These are phyloP conservation scores for Taphrorychus bicolor DNA, from an alignment of 2,888 invertebrate genomes.

Conservation along the genomic window DNA sequence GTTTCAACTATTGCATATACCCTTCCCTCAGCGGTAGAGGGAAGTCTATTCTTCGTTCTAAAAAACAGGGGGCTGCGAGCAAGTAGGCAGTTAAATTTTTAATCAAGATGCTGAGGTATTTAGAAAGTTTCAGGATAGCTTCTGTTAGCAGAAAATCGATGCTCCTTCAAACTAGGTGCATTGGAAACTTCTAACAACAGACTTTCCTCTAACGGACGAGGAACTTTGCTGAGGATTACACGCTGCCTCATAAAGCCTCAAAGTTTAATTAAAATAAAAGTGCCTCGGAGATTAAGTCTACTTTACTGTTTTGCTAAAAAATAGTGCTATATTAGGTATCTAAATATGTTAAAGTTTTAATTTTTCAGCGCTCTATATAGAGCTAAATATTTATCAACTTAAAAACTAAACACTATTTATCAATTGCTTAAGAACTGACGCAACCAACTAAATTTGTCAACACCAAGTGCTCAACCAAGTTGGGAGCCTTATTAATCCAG, in stretches of 20 bases:
- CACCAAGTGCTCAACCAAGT: conserved; percentile 1
- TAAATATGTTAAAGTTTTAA: no score
- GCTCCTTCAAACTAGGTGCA: conserved; percentile 21
- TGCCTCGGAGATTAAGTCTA: not conserved
- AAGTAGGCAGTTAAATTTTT: conserved; percentile 6
- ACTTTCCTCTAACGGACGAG: conserved; percentile 21
- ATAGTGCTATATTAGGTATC: no score
- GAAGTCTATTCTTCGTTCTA: not conserved
- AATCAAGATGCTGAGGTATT: conserved; percentile 1
- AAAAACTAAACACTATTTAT: conserved; percentile 1
- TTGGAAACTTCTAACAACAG: conserved; percentile 34
- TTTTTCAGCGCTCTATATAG: no score
- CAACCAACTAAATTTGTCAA: conserved; percentile 1
- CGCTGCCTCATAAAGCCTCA: conserved; percentile 61
- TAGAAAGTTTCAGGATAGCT: conserved; percentile 10
- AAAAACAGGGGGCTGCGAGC: no score
- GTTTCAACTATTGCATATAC: not conserved
- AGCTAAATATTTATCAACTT: no score
- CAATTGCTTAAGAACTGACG: not conserved
- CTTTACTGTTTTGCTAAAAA: not conserved
- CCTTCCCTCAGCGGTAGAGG: not conserved
- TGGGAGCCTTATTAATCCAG: not conserved
- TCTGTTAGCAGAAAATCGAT: conserved; percentile 16
- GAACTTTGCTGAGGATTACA: conserved; percentile 26
- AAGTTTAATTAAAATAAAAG: conserved; percentile 48